These are phyloP conservation scores for Dicerorhinus sumatrensis DNA, from an alignment of 2,113 vertebrate genomes.

Conservation along the genomic window DNA sequence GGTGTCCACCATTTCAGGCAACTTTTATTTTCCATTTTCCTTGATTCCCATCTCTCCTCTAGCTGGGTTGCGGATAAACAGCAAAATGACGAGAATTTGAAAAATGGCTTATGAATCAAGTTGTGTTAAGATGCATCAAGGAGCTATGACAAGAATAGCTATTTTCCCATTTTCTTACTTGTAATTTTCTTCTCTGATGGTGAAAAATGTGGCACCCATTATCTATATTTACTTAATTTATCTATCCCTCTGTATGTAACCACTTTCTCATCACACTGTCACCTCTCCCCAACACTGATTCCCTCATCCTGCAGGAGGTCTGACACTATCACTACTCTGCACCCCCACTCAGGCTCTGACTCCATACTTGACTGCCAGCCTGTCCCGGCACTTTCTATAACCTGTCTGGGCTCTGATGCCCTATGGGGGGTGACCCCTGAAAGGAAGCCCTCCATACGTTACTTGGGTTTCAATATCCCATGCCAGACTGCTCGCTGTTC, in stretches of 20 bases:
- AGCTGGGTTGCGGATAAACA: neutral
- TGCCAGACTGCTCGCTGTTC: neutral
- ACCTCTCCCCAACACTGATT: neutral
- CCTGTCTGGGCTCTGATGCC: neutral
- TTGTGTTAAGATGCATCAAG: neutral
- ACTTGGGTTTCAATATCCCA: neutral
- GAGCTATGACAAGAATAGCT: neutral
- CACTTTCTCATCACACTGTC: neutral
- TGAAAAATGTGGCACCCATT: neutral
- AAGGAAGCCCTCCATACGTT: neutral
- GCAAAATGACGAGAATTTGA: conserved; percentile 15
- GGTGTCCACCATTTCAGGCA: neutral
- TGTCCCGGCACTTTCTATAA: neutral
- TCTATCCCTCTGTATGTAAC: neutral
- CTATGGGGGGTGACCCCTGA: neutral
- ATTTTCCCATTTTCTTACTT: neutral
- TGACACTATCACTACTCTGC: no score
- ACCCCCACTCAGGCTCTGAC: neutral
- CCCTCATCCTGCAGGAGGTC: neutral
- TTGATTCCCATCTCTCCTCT: neutral
- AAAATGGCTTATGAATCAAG: neutral
- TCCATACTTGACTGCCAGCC: no score
- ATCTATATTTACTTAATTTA: neutral
- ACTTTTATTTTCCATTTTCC: neutral
- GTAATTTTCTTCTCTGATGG: neutral